Conservation (phyloP, 2,797 vertebrate genomes). For the Ptychadena robeensis region DNA sequence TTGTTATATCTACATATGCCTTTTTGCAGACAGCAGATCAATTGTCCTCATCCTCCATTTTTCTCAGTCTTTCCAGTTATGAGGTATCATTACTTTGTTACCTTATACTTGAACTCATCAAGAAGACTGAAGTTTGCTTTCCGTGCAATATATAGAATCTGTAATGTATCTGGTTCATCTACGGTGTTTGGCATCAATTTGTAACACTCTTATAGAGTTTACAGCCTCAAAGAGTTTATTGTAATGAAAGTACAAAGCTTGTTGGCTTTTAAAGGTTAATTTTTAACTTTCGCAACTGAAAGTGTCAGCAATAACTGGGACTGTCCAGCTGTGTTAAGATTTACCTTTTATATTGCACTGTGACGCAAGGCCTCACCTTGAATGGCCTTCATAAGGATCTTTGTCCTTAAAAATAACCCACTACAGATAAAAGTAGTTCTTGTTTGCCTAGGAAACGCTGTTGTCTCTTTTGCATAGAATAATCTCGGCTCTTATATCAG, state of each 20-base stretch:
- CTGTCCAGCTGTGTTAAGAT: conserved; percentile 47
- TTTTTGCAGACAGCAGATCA: not conserved
- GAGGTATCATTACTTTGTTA: not conserved
- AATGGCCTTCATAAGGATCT: conserved; percentile 4
- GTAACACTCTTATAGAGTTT: conserved; percentile 42
- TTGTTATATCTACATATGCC: not conserved
- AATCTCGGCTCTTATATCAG: not conserved
- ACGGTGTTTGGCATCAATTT: not conserved
- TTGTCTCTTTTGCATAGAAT: not conserved
- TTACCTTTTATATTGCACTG: conserved; percentile 26
- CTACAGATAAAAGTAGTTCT: not conserved
- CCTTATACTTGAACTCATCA: not conserved
- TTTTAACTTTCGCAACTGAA: conserved; percentile 59
- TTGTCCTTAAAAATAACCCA: conserved; percentile 5
- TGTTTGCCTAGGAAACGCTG: not conserved
- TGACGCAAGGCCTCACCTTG: conserved; percentile 6
- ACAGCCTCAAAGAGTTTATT: not conserved
- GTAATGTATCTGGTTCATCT: not conserved
- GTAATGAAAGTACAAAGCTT: conserved; percentile 58
- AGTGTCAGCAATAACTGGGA: conserved; percentile 60
- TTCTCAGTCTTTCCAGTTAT: not conserved
- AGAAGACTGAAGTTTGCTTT: not conserved
- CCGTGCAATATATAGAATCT: too few relatives aligned
- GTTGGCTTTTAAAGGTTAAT: conserved; percentile 62
- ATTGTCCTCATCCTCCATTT: not conserved